Conservation (phyloP, 2,113 vertebrate species). For the Gadus macrocephalus region DNA sequence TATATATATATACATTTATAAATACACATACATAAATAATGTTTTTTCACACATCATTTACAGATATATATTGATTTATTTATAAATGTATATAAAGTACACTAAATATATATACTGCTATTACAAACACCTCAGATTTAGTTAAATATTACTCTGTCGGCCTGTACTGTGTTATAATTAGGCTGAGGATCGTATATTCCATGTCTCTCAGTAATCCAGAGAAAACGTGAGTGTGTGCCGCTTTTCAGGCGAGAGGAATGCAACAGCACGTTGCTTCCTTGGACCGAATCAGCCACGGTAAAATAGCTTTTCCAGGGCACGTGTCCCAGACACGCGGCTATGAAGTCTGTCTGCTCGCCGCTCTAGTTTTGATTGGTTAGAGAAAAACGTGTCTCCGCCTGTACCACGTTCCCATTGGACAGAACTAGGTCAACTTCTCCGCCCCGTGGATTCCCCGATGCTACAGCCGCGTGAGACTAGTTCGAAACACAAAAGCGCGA, state of each 20-base stretch:
- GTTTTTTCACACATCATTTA: neutral
- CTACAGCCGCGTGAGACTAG: conserved; percentile 72
- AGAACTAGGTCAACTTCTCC: conserved; percentile 55
- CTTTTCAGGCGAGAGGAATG: conserved; percentile 54
- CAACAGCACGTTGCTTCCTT: conserved; percentile 63
- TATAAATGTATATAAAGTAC: neutral
- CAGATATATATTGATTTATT: neutral
- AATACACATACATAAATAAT: neutral
- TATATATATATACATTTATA: neutral
- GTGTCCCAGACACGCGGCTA: conserved; percentile 70
- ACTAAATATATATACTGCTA: too few relatives aligned
- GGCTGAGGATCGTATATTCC: conserved; percentile 37
- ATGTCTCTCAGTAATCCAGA: conserved; percentile 58
- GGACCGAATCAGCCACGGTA: conserved; percentile 51
- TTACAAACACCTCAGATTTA: too few relatives aligned
- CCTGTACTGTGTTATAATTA: conserved; percentile 14
- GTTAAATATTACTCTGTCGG: neutral
- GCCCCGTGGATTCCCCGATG: conserved; percentile 67
- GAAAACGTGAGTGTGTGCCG: conserved; percentile 68
- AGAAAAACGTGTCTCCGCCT: conserved; percentile 42
- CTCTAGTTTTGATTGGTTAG: conserved; percentile 52
- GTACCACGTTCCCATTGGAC: conserved; percentile 52
- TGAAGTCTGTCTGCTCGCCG: conserved; percentile 40
- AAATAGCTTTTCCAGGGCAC: conserved; percentile 62
- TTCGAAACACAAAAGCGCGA: conserved; percentile 57